Evolutionary conservation across 2,113 vertebrate species (phyloP).

Genomic region (Chascanopsetta lugubris): DNA sequence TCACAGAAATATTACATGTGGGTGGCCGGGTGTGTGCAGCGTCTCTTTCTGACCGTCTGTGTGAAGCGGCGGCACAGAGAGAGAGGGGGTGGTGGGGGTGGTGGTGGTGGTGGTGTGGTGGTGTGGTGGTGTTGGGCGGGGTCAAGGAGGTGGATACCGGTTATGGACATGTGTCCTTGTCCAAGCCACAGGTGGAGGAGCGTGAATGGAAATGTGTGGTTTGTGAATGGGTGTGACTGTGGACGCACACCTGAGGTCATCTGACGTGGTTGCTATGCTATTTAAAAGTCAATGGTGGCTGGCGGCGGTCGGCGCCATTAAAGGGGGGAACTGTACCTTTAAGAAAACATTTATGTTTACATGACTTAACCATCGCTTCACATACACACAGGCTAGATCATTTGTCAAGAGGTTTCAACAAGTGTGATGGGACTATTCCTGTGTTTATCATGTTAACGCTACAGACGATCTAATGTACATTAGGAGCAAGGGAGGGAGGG

Average conservation of each 20-base stretch:
- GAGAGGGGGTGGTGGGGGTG: not conserved
- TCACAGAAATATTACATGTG: constrained; percentile 35
- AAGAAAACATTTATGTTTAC: no score
- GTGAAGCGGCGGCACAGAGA: constrained; percentile 17
- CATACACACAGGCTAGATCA: no score
- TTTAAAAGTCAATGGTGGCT: not conserved
- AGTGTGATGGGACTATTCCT: constrained; percentile 6
- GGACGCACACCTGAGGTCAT: constrained; percentile 2
- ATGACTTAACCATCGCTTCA: no score
- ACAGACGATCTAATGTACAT: constrained; percentile 45
- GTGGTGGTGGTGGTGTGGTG: not conserved
- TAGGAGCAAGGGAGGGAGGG: constrained; percentile 6
- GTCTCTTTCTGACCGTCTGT: constrained; percentile 7
- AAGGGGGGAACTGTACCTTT: no score
- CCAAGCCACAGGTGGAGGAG: constrained; percentile 18
- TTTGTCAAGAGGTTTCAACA: no score
- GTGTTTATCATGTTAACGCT: constrained; percentile 53
- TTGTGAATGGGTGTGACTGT: not conserved
- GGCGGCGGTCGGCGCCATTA: no score
- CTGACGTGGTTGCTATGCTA: not conserved
- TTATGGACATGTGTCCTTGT: not conserved
- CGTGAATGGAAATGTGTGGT: constrained; percentile 11
- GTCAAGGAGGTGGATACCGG: no score
- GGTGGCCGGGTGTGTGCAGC: constrained; percentile 28
- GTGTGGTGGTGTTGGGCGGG: not conserved